A percentile compares a stretch with the other conserved stretches of the same genome.
These are phyloP conservation scores for Notolabrus celidotus DNA, from an alignment of 2,797 vertebrate genomes.

Conservation along the genomic window DNA sequence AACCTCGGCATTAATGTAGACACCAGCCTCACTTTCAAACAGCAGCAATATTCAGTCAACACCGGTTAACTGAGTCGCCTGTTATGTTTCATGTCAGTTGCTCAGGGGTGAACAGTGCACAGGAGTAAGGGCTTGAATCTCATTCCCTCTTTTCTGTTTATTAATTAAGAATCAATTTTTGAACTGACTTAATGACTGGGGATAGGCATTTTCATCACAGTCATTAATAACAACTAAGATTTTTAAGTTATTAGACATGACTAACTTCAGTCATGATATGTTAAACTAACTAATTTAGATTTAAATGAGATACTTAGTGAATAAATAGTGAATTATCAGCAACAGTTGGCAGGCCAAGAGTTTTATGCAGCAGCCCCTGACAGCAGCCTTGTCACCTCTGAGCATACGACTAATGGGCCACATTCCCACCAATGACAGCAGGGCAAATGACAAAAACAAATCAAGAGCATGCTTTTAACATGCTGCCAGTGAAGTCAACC, in stretches of 20 bases:
- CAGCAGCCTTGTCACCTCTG: constrained; percentile 49
- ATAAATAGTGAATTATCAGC: constrained; percentile 42
- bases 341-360: constrained; percentile 43
- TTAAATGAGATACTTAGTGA: constrained; percentile 43
- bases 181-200: neutral
- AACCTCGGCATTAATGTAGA: too few relatives aligned
- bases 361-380: constrained; percentile 28
- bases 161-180: too few relatives aligned
- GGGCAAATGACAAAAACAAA: constrained; percentile 63
- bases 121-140: too few relatives aligned
- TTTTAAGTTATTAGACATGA: neutral
- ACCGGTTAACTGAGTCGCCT: too few relatives aligned
- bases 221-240: constrained; percentile 16
- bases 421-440: constrained; percentile 49
- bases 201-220: constrained; percentile 2
- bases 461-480: constrained; percentile 62
- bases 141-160: too few relatives aligned
- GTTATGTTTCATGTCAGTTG: too few relatives aligned
- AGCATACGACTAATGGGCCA: constrained; percentile 46
- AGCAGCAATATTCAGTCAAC: too few relatives aligned
- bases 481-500: constrained; percentile 58
- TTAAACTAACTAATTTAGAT: constrained; percentile 8
- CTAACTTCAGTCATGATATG: constrained; percentile 2
- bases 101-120: too few relatives aligned
- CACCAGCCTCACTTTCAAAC: too few relatives aligned